Evolutionary conservation across 2,888 invertebrate species (phyloP), one percentile per base, ranked within the genome.

Genomic region (Hydroisotoma schaefferi): DNA sequence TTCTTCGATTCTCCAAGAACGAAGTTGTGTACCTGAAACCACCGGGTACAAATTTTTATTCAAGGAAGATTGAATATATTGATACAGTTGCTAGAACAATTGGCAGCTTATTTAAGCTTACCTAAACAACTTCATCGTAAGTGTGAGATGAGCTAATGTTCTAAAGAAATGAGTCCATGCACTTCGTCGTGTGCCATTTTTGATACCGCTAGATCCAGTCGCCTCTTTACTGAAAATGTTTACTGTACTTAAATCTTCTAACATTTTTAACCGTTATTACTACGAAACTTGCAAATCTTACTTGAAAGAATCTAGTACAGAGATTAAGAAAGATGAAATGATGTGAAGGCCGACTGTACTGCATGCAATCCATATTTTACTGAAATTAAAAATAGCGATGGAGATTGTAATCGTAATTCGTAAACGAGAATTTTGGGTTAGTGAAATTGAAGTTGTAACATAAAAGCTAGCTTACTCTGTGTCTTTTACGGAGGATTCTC

Each of bases 41-140:
- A 40, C 8, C 8, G 15, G 8, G 8, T 33, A 8, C 33, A 33
- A 33, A 33, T 8, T 33, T 33, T 10, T 10, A 33, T 10, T 15
- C 8, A 18, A 18, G 20, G 40, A 40, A 33, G 15, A 6, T 33
- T 6, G 6, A 33, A 33, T 15, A 10, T 15, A 33, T 33, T 33
- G 33, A 6, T 10, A 15, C 15, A 33, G 15, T 15, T 33, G 15
- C 15, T 3, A 33, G 33, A 10, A 33, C 6, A 33, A 33, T 33
- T 10, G 6, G 33, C 33, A 33, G 33, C 18, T 10, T 20, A 15
- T 20, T 37, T 8, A 23, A 28, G 3, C n/a, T 40, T 43, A 57
- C 57, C 57, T 23, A 40, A 59, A 48, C 5, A 59, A 27, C 40
- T 59, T 59, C 59, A 59, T 59, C 0, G 59, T 59, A 20, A 59